Percentiles rank a stretch among this genome's conserved stretches.
Conservation (phyloP, 2,888 invertebrate species). For the Priapulus caudatus region DNA sequence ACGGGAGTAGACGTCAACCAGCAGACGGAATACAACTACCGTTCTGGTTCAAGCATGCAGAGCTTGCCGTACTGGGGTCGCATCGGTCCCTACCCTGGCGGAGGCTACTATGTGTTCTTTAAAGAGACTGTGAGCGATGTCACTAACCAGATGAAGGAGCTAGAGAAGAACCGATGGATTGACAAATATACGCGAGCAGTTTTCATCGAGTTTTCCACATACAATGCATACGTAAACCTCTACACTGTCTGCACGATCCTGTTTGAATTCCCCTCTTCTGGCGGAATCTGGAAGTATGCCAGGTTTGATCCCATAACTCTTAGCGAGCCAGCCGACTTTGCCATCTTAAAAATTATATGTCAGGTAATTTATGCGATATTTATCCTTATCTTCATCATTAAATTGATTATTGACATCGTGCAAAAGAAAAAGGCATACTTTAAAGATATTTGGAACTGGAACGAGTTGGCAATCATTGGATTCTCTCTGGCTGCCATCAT, state of each 20-base stretch:
- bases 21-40: neutral
- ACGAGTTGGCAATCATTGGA: conserved; percentile 31
- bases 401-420: conserved; percentile 13
- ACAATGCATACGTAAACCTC: neutral
- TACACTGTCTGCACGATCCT: neutral
- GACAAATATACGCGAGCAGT: neutral
- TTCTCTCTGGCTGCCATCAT: conserved; percentile 33
- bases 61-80: neutral
- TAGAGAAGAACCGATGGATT: neutral
- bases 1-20: neutral
- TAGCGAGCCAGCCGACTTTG: neutral
- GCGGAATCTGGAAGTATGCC: neutral
- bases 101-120: neutral
- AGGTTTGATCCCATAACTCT: neutral
- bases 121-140: neutral
- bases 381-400: conserved; percentile 30
- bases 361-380: conserved; percentile 22
- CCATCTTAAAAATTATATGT: conserved; percentile 5
- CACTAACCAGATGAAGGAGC: neutral
- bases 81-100: neutral
- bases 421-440: conserved; percentile 22
- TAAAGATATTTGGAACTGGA: conserved; percentile 32
- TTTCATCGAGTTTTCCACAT: conserved; percentile 3
- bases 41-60: neutral
- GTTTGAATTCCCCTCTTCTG: neutral